Evolutionary conservation across 2,797 vertebrate genomes (phyloP).

Genomic region (Dicrostonyx torquatus): DNA sequence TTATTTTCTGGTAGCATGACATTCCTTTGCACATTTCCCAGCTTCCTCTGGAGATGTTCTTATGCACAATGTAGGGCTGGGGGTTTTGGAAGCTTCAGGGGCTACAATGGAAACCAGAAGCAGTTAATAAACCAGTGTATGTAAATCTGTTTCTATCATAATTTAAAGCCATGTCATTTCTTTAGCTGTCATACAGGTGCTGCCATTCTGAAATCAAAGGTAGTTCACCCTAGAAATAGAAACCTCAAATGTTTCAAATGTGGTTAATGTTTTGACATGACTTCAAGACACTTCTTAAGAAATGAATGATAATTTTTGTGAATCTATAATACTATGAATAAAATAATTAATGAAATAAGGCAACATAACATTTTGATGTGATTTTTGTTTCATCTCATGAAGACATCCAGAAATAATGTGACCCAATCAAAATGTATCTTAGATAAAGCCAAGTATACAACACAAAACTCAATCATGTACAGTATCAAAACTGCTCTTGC

Average conservation of each 20-base stretch:
- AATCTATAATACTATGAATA: slow-evolving; percentile 31
- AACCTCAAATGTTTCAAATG: neutral
- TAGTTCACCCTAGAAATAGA: neutral
- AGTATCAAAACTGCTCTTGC: neutral
- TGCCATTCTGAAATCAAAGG: neutral
- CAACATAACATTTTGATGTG: neutral
- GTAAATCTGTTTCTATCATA: neutral
- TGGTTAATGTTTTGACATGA: neutral
- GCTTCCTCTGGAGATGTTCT: neutral
- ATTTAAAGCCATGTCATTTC: neutral
- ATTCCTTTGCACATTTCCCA: neutral
- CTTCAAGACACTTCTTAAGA: slow-evolving; percentile 23
- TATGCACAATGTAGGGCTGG: accelerated
- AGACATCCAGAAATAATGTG: neutral
- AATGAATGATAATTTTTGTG: neutral
- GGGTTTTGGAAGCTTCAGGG: neutral
- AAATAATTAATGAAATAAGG: slow-evolving; percentile 27
- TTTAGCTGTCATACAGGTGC: neutral
- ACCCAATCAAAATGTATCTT: neutral
- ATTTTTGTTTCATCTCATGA: slow-evolving; percentile 9
- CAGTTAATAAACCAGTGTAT: slow-evolving; percentile 4
- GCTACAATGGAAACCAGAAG: neutral
- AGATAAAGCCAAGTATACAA: neutral
- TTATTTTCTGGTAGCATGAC: neutral
- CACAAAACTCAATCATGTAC: neutral